Base-by-base conservation (phyloP, 2,797 vertebrate species). In the Pangasius macronema region DNA sequence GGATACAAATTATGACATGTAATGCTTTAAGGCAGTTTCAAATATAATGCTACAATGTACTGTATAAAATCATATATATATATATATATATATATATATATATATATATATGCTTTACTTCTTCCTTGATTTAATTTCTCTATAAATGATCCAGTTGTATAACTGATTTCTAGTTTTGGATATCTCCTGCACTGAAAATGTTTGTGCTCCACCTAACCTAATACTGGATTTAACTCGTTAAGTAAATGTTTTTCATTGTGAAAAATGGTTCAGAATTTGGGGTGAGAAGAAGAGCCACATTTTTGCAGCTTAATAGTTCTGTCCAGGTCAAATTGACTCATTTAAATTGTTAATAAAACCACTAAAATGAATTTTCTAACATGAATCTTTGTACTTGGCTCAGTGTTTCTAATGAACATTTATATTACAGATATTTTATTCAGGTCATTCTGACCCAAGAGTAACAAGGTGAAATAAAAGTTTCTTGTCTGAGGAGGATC, bases 401-500 rank as follows among this genome's bases (percentile, higher is more conserved):
- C 36, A 49, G 30, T 27, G 42, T 49, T 67, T 51, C 42, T 51
- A 33, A 68, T 82, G 24, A 30, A 67, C 81, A 36, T 30, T 83
- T 83, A 22, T 67, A 51, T 51, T 51, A 30, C 59, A 13, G 18
- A 67, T 20, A 42, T 83, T 67, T 33, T 33, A 49, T 30, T 63
- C 61, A 82, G 80, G n/a, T 67, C 81, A 63, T 49, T 65, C 61
- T 22, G 27, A 42, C 79, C 76, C 57, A 61, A 36, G 76, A 63
- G 57, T 82, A 46, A 82, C 14, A n/a, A 83, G 63, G n/a, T 83
- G 42, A 83, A 83, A 67, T 67, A 83, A 83, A 46, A 83, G 61
- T 24, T 67, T 82, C 27, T 61, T 63, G 36, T 81, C 24, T 49
- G 59, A 51, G 42, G 61, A 65, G 8, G 81, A 82, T 65, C 39